phyloP scores from a whole-genome alignment of 2,113 vertebrate species.

The Heterotis niloticus region DNA sequence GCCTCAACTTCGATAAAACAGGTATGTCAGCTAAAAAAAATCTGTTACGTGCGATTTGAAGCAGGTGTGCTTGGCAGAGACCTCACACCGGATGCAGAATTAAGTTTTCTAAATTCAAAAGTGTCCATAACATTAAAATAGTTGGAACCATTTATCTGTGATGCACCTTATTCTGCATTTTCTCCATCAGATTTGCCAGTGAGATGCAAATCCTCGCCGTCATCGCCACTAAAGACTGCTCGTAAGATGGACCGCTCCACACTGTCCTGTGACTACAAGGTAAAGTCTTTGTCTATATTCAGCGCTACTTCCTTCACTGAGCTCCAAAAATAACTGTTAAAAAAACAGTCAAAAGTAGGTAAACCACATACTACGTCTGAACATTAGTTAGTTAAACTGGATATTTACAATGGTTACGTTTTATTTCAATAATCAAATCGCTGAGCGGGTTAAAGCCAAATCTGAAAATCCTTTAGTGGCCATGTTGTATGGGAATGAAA shows the following conservation, averaged over 20 bases:
- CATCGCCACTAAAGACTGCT: slow-evolving; percentile 52
- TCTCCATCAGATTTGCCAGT: slow-evolving; percentile 28
- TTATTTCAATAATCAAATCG: background rate
- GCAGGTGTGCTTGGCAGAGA: background rate
- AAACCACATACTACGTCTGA: no score
- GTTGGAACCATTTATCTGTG: background rate
- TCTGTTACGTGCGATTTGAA: background rate
- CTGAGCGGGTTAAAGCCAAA: background rate
- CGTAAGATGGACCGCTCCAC: slow-evolving; percentile 58
- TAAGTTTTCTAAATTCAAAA: slow-evolving; percentile 36
- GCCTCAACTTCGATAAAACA: slow-evolving; percentile 39
- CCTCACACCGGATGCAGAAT: background rate
- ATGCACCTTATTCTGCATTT: background rate
- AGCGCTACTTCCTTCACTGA: no score
- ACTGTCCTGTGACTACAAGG: slow-evolving; percentile 61
- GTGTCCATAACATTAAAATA: slow-evolving; percentile 23
- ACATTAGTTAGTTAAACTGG: no score
- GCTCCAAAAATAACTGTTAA: background rate
- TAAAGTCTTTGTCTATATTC: slow-evolving; percentile 16
- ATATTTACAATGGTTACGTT: background rate
- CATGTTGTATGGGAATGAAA: background rate
- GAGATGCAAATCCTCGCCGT: slow-evolving; percentile 55
- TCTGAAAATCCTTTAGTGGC: background rate
- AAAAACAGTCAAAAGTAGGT: background rate
- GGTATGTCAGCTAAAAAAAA: slow-evolving; percentile 13